These are phyloP conservation scores for Oncopodura yosiiana DNA, from an alignment of 1,140 invertebrate genomes.

Conservation along the genomic window DNA sequence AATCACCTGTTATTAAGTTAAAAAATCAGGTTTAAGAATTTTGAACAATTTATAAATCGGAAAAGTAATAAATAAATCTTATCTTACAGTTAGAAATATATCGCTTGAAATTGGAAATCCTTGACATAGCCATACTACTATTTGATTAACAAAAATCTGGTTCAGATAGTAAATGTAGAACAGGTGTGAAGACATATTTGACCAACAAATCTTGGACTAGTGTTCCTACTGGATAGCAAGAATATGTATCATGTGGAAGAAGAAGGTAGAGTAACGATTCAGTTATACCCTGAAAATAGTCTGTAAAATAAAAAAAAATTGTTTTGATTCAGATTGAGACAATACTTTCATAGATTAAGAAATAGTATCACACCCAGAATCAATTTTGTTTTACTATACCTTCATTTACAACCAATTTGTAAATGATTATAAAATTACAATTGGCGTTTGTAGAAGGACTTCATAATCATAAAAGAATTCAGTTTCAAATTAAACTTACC, in stretches of 20 bases:
- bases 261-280: constrained; percentile 77
- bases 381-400: background rate
- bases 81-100: constrained; percentile 67
- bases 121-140: constrained; percentile 78
- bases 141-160: constrained; percentile 91
- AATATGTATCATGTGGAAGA: constrained; percentile 73
- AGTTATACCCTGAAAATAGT: constrained; percentile 70
- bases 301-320: constrained; percentile 53
- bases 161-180: constrained; percentile 73
- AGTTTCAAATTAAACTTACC: constrained; percentile 37
- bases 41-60: too few relatives aligned
- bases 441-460: constrained; percentile 2
- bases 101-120: constrained; percentile 66
- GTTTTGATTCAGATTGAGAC: background rate
- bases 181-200: constrained; percentile 64
- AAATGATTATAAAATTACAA: too few relatives aligned
- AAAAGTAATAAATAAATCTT: too few relatives aligned
- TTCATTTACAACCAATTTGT: background rate
- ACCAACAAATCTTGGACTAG: constrained; percentile 72
- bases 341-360: background rate
- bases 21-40: too few relatives aligned
- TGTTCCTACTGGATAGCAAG: constrained; percentile 65
- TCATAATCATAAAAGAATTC: background rate
- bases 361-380: background rate
- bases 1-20: too few relatives aligned